Percentiles rank a stretch among this genome's conserved stretches.
Conservation (phyloP, 1,140 invertebrate genomes). For the Leptinotarsa undecemlineata region DNA sequence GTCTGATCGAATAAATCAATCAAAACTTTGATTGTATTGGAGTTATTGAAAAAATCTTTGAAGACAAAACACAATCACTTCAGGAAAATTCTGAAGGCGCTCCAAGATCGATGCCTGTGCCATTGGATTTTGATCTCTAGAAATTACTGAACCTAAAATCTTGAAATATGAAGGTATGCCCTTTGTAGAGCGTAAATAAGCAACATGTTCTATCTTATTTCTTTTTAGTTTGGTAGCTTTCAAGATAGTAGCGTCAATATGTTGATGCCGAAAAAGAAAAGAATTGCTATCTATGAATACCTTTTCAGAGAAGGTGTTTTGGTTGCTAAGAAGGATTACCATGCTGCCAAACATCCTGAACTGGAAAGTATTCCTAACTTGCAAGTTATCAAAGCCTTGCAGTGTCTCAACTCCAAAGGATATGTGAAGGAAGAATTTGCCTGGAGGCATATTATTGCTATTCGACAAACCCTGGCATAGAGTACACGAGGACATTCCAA, state of each 20-base stretch:
- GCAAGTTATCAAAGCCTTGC: constrained; percentile 96
- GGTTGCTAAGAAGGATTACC: constrained; percentile 96
- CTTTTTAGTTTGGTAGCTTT: too few relatives aligned
- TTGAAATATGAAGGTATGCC: too few relatives aligned
- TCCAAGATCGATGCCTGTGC: too few relatives aligned
- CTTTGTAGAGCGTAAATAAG: too few relatives aligned
- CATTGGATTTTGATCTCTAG: too few relatives aligned
- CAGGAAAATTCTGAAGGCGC: too few relatives aligned
- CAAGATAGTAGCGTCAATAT: constrained; percentile 65
- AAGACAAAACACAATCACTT: too few relatives aligned
- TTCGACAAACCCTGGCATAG: constrained; percentile 97
- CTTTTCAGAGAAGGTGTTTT: constrained; percentile 97
- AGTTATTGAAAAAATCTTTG: too few relatives aligned
- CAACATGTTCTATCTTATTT: too few relatives aligned
- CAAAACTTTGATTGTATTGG: too few relatives aligned
- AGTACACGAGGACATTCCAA: constrained; percentile 86
- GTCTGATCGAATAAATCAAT: too few relatives aligned
- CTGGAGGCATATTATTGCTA: constrained; percentile 99
- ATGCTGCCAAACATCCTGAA: constrained; percentile 93
- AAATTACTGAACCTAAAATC: too few relatives aligned
- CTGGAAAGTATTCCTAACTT: constrained; percentile 94
- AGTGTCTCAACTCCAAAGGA: constrained; percentile 94
- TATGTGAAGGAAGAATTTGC: constrained; percentile 99
- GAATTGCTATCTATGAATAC: constrained; percentile 95
- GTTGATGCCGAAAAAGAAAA: constrained; percentile 99